phyloP scores from a whole-genome alignment of 1,140 invertebrate species.

The Hirudo medicinalis region DNA sequence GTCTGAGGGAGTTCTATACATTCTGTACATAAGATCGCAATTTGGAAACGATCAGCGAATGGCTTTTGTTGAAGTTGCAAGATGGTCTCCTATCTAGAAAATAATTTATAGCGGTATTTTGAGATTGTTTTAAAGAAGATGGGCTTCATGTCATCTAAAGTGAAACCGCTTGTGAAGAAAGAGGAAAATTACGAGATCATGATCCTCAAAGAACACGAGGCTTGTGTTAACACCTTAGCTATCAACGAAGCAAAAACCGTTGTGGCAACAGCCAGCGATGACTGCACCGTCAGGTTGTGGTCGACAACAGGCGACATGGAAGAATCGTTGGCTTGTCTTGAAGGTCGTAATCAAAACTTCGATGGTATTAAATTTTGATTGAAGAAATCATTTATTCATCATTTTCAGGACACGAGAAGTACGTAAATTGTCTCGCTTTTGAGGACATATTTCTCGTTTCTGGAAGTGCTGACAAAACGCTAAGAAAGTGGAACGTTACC shows the following conservation, averaged over 20 bases:
- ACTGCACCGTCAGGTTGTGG: constrained; percentile 12
- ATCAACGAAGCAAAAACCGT: constrained; percentile 6
- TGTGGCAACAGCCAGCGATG: constrained; percentile 13
- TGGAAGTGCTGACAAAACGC: constrained; percentile 1
- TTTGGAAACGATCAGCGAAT: too few relatives aligned
- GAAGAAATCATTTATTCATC: neutral
- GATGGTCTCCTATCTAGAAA: too few relatives aligned
- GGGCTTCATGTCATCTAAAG: constrained; percentile 5
- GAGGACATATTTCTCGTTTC: constrained; percentile 12
- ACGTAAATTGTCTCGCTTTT: constrained; percentile 10
- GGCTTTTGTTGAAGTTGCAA: too few relatives aligned
- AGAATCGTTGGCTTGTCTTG: constrained; percentile 3
- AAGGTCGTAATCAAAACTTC: neutral
- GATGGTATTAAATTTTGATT: neutral
- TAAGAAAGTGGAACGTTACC: neutral
- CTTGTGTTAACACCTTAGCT: constrained; percentile 5
- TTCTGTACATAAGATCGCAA: too few relatives aligned
- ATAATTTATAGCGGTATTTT: too few relatives aligned
- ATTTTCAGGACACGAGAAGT: constrained; percentile 11
- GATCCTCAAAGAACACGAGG: constrained; percentile 10
- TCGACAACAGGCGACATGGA: neutral
- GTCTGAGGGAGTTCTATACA: too few relatives aligned
- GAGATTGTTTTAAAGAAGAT: neutral
- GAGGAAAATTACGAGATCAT: neutral
- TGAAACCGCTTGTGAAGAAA: neutral